Evolutionary conservation across 2,888 invertebrate genomes (phyloP).

Genomic region (Idaea dimidiata): DNA sequence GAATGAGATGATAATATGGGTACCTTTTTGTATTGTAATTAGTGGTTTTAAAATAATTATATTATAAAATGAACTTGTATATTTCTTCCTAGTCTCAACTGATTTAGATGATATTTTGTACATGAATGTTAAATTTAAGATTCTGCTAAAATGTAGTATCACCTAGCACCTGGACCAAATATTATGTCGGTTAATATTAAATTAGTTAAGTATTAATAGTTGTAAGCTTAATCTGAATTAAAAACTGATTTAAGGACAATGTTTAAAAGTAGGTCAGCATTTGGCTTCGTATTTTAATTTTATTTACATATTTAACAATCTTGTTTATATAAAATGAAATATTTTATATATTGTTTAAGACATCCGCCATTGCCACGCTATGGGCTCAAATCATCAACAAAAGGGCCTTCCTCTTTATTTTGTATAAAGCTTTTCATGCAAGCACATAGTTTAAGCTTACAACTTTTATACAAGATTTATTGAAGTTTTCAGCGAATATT

Average conservation of each 20-base stretch:
- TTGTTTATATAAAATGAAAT: background rate
- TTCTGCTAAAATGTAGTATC: background rate
- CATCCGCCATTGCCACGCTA: too few species aligned
- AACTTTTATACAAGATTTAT: background rate
- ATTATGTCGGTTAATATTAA: background rate
- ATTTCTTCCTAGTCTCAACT: too few species aligned
- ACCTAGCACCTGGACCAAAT: background rate
- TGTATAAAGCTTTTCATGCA: background rate
- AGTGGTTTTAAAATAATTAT: too few species aligned
- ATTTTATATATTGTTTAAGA: too few species aligned
- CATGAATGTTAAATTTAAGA: background rate
- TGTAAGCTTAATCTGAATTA: background rate
- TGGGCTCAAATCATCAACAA: too few species aligned
- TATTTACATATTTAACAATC: background rate
- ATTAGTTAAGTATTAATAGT: background rate
- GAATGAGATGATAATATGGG: too few species aligned
- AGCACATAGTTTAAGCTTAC: background rate
- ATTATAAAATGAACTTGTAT: too few species aligned
- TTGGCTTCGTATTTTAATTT: background rate
- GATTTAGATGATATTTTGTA: background rate
- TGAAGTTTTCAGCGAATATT: background rate
- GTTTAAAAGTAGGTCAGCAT: too few species aligned
- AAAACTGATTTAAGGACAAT: background rate
- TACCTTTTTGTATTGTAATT: too few species aligned
- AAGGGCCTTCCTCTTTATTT: background rate